Conservation (phyloP, 2,888 invertebrate species). For the Barypeithes pellucidus region DNA sequence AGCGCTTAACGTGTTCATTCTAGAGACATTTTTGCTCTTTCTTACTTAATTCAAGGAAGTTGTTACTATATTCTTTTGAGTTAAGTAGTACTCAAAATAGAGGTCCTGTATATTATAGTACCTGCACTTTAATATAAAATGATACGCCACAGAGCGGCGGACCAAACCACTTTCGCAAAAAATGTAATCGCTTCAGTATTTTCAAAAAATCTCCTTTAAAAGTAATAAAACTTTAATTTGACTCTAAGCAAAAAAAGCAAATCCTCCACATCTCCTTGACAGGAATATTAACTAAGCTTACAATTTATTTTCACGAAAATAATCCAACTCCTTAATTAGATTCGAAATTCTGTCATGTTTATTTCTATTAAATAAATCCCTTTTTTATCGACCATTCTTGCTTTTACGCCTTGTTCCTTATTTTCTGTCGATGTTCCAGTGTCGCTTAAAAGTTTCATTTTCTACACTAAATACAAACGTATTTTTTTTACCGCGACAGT, state of each 20-base stretch:
- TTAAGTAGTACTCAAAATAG: too few species aligned
- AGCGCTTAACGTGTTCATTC: too few species aligned
- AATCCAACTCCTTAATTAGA: conserved; percentile 66
- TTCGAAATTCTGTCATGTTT: conserved; percentile 68
- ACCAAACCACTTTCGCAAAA: too few species aligned
- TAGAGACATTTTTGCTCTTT: too few species aligned
- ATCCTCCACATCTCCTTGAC: conserved; percentile 44
- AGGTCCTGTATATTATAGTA: too few species aligned
- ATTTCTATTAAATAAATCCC: conserved; percentile 67
- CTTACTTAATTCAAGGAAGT: too few species aligned
- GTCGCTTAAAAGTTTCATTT: conserved; percentile 49
- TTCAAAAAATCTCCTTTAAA: not conserved
- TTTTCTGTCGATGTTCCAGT: conserved; percentile 55
- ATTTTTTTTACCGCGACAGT: not conserved
- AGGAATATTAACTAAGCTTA: conserved; percentile 58
- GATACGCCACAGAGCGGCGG: too few species aligned
- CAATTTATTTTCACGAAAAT: conserved; percentile 63
- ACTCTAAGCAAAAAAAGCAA: conserved; percentile 21
- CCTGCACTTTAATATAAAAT: too few species aligned
- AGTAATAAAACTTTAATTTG: conserved; percentile 38
- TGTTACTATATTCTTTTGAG: too few species aligned
- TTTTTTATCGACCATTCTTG: conserved; percentile 62
- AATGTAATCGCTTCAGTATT: not conserved
- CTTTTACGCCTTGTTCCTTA: conserved; percentile 57
- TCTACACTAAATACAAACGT: not conserved